Conservation (phyloP, 2,797 vertebrate genomes). For the Neoniphon sammara region DNA sequence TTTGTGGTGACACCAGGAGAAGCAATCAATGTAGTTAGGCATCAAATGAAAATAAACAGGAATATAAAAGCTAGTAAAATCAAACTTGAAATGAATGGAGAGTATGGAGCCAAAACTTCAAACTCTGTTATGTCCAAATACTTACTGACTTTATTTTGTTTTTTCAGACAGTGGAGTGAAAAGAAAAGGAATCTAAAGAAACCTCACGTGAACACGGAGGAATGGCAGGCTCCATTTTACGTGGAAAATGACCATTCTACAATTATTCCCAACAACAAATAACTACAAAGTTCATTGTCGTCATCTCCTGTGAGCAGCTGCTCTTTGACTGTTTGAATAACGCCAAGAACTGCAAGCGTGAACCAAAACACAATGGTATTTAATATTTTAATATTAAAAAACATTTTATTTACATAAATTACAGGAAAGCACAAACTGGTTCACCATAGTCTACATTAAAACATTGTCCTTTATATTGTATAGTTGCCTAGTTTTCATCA, state of each 20-base stretch:
- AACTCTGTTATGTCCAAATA: not conserved
- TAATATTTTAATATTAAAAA: slow-evolving; percentile 77
- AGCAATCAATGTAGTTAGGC: not conserved
- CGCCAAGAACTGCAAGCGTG: slow-evolving; percentile 22
- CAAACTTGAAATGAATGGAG: not conserved
- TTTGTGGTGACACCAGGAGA: not conserved
- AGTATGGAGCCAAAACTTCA: too few relatives aligned
- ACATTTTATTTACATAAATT: slow-evolving; percentile 90
- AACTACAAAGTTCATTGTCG: not conserved
- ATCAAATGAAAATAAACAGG: too few relatives aligned
- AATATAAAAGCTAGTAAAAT: too few relatives aligned
- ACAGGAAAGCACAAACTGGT: slow-evolving; percentile 83
- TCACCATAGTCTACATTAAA: slow-evolving; percentile 80
- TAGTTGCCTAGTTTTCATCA: slow-evolving; percentile 76
- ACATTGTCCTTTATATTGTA: slow-evolving; percentile 79
- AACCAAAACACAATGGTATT: slow-evolving; percentile 34
- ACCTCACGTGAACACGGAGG: too few relatives aligned
- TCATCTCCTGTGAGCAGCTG: slow-evolving; percentile 9
- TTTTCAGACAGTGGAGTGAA: too few relatives aligned
- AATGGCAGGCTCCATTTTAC: too few relatives aligned
- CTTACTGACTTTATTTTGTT: not conserved
- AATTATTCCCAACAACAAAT: too few relatives aligned
- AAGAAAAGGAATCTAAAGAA: too few relatives aligned
- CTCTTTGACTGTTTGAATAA: slow-evolving; percentile 1
- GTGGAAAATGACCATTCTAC: too few relatives aligned